Evolutionary conservation across 2,797 vertebrate species (phyloP).

Genomic region (Halcyon chelicuti): DNA sequence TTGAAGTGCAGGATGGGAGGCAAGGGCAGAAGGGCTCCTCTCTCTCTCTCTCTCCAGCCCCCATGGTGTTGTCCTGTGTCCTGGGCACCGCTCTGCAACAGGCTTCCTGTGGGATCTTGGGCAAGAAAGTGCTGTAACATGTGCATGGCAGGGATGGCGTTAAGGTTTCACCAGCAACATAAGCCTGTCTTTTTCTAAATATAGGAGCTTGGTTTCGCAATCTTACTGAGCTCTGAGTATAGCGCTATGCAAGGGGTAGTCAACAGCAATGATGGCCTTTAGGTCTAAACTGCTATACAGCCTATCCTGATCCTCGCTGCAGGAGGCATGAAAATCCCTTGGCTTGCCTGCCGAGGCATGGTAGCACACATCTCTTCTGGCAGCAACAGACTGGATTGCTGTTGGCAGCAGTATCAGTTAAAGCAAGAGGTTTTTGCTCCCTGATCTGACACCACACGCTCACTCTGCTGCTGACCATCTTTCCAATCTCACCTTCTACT

Average conservation of each 20-base stretch:
- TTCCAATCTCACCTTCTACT: constrained; percentile 14
- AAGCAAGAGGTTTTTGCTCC: constrained; percentile 31
- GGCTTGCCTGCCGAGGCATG: background rate
- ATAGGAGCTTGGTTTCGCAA: constrained; percentile 8
- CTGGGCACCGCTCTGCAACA: background rate
- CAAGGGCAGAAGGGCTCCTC: background rate
- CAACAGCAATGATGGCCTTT: background rate
- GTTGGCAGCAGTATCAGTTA: background rate
- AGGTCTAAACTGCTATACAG: background rate
- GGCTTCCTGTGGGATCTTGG: background rate
- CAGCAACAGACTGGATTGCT: background rate
- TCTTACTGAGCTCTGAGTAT: background rate
- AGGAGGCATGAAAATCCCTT: constrained; percentile 6
- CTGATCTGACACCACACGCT: background rate
- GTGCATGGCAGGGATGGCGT: background rate
- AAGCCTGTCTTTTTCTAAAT: background rate
- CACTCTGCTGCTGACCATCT: constrained; percentile 5
- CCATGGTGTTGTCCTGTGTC: background rate
- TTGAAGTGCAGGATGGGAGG: background rate
- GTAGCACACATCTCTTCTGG: constrained; percentile 30
- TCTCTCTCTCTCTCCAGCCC: background rate
- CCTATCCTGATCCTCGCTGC: background rate
- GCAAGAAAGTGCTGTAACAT: background rate
- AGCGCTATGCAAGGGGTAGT: background rate
- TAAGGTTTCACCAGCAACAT: background rate